phyloP scores from a whole-genome alignment of 2,888 invertebrate species.

The Dasypolia templi region DNA sequence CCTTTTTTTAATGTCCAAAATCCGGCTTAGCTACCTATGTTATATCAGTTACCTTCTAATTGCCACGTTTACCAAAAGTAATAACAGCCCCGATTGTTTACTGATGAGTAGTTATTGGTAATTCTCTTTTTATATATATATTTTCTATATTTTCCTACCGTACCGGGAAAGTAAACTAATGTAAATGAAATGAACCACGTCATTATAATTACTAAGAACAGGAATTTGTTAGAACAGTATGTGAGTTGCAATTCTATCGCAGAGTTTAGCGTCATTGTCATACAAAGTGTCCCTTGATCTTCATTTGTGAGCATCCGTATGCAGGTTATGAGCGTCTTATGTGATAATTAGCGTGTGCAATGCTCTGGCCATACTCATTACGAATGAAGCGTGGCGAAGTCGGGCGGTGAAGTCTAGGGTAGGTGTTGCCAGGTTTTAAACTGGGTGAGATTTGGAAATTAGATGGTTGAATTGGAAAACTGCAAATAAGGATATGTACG shows the following conservation, averaged over 20 bases:
- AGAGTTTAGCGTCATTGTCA: conserved; percentile 12
- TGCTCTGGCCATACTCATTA: conserved; percentile 30
- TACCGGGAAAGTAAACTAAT: conserved; percentile 9
- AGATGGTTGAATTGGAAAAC: neutral
- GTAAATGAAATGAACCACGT: conserved; percentile 26
- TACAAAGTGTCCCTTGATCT: conserved; percentile 14
- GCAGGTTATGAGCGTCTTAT: conserved; percentile 11
- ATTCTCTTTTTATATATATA: conserved; percentile 5
- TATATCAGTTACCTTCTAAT: neutral
- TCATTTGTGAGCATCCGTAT: conserved; percentile 26
- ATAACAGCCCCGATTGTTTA: neutral
- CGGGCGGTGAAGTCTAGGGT: neutral
- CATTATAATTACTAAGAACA: conserved; percentile 24
- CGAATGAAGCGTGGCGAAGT: conserved; percentile 41
- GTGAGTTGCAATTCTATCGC: conserved; percentile 39
- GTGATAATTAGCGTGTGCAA: conserved; percentile 33
- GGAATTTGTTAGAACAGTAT: conserved; percentile 2
- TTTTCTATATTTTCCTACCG: too few relatives aligned
- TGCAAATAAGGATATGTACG: too few relatives aligned
- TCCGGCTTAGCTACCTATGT: neutral
- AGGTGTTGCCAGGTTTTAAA: conserved; percentile 10
- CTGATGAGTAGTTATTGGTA: neutral
- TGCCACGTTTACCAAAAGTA: neutral
- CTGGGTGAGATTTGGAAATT: neutral
- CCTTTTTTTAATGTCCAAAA: too few relatives aligned